Evolutionary conservation across 2,888 invertebrate species (phyloP).

Genomic region (Byasa hedistus): DNA sequence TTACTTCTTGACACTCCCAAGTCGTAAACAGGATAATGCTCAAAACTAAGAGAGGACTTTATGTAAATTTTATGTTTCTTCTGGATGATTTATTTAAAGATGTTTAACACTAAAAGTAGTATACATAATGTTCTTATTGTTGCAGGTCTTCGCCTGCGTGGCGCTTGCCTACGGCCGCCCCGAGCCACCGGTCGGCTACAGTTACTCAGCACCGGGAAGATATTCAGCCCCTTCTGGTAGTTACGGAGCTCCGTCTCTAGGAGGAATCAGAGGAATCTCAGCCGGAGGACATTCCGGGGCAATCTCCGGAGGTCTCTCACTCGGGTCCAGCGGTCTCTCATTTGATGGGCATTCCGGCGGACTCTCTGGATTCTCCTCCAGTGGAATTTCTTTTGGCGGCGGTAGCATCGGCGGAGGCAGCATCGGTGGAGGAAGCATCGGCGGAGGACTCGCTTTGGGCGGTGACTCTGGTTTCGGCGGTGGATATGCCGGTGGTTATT

Average conservation of each 20-base stretch:
- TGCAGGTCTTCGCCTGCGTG: constrained; percentile 74
- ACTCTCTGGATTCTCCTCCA: constrained; percentile 44
- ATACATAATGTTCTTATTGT: constrained; percentile 36
- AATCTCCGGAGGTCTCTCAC: constrained; percentile 52
- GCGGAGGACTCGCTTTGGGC: constrained; percentile 45
- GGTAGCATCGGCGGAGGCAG: constrained; percentile 48
- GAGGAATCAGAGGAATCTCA: constrained; percentile 41
- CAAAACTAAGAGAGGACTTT: not conserved
- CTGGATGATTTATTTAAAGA: not conserved
- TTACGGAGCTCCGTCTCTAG: constrained; percentile 49
- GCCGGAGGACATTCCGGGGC: constrained; percentile 47
- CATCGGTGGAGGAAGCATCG: constrained; percentile 31
- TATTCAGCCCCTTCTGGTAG: constrained; percentile 53
- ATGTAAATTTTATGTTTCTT: not conserved
- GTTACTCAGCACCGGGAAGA: constrained; percentile 65
- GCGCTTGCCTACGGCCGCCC: constrained; percentile 72
- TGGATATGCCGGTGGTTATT: constrained; percentile 69
- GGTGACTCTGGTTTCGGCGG: constrained; percentile 65
- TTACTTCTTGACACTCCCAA: not conserved
- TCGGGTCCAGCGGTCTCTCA: constrained; percentile 41
- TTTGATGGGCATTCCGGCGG: constrained; percentile 46
- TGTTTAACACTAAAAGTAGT: not conserved
- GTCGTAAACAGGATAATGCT: not conserved
- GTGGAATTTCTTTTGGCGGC: constrained; percentile 43
- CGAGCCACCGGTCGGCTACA: constrained; percentile 76